A percentile compares a stretch with the other conserved stretches of the same genome.
These are phyloP conservation scores for Echeneis naucrates DNA, from an alignment of 2,797 vertebrate genomes.

Conservation along the genomic window DNA sequence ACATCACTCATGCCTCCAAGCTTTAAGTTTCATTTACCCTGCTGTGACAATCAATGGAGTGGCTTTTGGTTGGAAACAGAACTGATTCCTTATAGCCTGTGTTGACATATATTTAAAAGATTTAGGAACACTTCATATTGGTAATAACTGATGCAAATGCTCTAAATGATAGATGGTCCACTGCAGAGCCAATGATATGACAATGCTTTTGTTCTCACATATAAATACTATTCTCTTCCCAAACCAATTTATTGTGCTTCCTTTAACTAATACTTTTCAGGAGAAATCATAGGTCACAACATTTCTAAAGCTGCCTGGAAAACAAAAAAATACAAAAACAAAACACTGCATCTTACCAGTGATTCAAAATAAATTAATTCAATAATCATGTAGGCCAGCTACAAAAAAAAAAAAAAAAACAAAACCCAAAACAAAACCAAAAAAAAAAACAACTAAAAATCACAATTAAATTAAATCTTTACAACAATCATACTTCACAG, in stretches of 20 bases:
- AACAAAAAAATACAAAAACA: constrained; percentile 78
- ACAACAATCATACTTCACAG: constrained; percentile 84
- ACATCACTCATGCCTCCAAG: constrained; percentile 19
- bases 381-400: constrained; percentile 97
- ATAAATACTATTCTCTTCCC: constrained; percentile 70
- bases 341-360: constrained; percentile 85
- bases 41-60: constrained; percentile 46
- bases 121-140: constrained; percentile 33
- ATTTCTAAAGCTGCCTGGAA: constrained; percentile 78
- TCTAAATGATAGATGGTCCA: constrained; percentile 54
- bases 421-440: too few relatives aligned
- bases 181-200: constrained; percentile 50
- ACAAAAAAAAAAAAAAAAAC: constrained; percentile 90
- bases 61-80: constrained; percentile 43
- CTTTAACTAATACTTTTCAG: constrained; percentile 77
- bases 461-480: constrained; percentile 84
- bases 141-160: constrained; percentile 39
- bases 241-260: constrained; percentile 74
- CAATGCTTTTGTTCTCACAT: constrained; percentile 55
- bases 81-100: constrained; percentile 37
- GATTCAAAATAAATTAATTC: constrained; percentile 94
- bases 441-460: too few relatives aligned
- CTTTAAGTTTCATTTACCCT: constrained; percentile 50
- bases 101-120: constrained; percentile 11
- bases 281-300: constrained; percentile 74